Base-by-base conservation (phyloP, 2,113 vertebrate species). In the Ranitomeya imitator region DNA sequence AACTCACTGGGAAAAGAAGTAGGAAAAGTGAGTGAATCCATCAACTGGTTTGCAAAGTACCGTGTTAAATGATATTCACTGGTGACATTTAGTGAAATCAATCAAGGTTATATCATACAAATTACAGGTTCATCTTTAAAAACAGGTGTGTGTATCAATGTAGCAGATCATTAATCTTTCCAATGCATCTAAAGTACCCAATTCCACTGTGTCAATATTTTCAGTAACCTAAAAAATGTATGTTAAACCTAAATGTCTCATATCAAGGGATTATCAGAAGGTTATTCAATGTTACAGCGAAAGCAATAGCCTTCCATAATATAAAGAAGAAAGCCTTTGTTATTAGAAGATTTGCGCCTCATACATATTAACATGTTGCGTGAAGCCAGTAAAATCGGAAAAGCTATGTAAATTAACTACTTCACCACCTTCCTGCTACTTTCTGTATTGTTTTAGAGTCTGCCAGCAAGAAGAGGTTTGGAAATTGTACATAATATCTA, bases 191-290 rank as follows among this genome's bases (percentile, higher is more conserved):
- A 59, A 79, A 71, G 77, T 67, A 71, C 60, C 74, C 63, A 80
- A 79, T 80, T 80, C 60, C 78, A 79, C 52, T 80, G 63, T 79
- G 76, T 87, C 86, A 87, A 87, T 87, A 87, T 87, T 87, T 87
- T 81, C 61, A 59, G 78, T 69, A 80, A 80, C 77, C 77, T 55
- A 87, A 87, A 87, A 71, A 80, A 26, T 87, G 78, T 87, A 87
- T 80, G 63, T 80, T 71, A 71, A 79, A 87, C 78, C 55, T 87
- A 87, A 87, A 87, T 87, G 86, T 69, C 63, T 87, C 52, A 21
- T 87, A 87, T 79, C 86, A 81, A 37, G 63, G 76, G 76, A 87
- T 80, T 87, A 87, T 80, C 52, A 80, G 86, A 87, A 80, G 77
- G 86, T 87, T 87, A 86, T 55, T 86, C 60, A 87, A 87, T 80